Percentiles rank a stretch among this genome's conserved stretches.
Conservation (phyloP, 2,888 invertebrate genomes). For the Ephialtes manifestator region DNA sequence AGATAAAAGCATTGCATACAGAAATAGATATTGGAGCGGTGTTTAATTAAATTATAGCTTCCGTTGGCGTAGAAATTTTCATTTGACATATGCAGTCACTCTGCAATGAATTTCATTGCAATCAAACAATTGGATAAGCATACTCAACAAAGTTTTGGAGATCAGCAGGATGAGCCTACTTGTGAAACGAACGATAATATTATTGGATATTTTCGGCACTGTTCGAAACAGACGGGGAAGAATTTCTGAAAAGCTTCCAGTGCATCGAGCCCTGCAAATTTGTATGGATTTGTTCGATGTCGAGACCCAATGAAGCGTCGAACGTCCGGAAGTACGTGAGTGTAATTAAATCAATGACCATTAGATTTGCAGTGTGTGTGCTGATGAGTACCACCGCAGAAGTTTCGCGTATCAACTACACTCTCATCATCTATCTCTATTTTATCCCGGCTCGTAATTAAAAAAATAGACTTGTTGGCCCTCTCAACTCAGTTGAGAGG, state of each 20-base stretch:
- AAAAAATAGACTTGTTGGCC: constrained; percentile 3
- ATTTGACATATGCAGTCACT: neutral
- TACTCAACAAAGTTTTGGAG: neutral
- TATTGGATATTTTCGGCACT: neutral
- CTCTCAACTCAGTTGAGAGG: neutral
- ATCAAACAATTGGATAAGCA: neutral
- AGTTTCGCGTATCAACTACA: neutral
- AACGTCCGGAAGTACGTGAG: neutral
- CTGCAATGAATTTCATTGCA: neutral
- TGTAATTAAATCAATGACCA: constrained; percentile 22
- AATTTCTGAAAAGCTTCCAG: neutral
- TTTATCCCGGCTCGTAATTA: constrained; percentile 1
- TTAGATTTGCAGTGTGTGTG: constrained; percentile 3
- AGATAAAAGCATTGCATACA: neutral
- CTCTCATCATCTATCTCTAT: neutral
- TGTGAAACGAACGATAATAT: neutral
- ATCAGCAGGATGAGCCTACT: neutral
- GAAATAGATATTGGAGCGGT: neutral
- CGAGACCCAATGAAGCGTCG: neutral
- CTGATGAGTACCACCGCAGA: neutral
- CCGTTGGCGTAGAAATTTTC: neutral
- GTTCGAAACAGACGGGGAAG: neutral
- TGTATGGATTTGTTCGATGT: neutral
- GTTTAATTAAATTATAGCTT: neutral
- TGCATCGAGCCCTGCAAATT: neutral